Base-by-base conservation (phyloP, 2,113 vertebrate species). In the Ceyx melanurus region DNA sequence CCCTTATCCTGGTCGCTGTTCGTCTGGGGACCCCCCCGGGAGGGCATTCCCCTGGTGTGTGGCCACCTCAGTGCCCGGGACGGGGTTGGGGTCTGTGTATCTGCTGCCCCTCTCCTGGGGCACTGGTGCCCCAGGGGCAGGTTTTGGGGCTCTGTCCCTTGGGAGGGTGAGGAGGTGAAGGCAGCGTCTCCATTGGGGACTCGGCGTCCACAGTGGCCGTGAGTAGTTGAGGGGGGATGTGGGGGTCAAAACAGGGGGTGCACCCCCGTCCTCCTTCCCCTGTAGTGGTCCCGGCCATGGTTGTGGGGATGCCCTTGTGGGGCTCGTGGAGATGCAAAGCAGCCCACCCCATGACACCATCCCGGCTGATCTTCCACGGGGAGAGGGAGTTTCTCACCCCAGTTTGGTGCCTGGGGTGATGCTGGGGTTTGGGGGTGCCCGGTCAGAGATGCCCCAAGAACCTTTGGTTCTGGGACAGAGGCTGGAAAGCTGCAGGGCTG, bases 181-280 rank as follows among this genome's bases (percentile, higher is more conserved):
- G 72, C 60, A 25, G 9, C 0, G 23, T 6, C 11, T 66, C 60
- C 31, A 1, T 11, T 14, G 23, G 31, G 1, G 4, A 6, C 29
- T 15, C 0, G 0, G 57, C 65, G 57, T 3, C 33, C 33, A 1
- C 5, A 4, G 51, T 4, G 2, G 33, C 33, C 4, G 2, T 0
- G 12, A 26, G 75, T 1, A 4, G 21, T 8, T 45, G 1, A 0
- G 2, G 14, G 0, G 2, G 14, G 48, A 1, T 28, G 13, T 35
- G 20, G 76, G 67, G 64, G 11, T n/a, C 58, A 15, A 16, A 26
- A 46, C 10, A 6, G 6, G 28, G n/a, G 12, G 35, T 1, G 48
- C 43, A 42, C n/a, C 35, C 19, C 37, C 0, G 31, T 85, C 29
- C 56, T 82, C 17, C 33, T 51, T 57, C 13, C 14, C 33, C 31